These are phyloP conservation scores for honey bee (Apis mellifera) DNA, from an alignment of 1,140 invertebrate species.

Conservation along the genomic window DNA sequence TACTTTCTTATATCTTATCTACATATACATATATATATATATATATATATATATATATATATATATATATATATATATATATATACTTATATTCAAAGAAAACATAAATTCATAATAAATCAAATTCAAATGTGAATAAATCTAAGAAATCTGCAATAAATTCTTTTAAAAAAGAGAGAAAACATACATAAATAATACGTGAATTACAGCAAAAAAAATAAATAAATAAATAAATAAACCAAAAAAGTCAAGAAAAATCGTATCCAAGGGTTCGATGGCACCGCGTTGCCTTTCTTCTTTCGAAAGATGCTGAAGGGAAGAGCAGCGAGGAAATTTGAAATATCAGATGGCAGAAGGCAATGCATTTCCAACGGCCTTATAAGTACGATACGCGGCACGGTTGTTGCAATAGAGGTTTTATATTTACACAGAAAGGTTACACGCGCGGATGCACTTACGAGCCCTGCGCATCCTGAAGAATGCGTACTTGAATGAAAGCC, in stretches of 20 bases:
- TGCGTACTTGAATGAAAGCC: constrained; percentile 63
- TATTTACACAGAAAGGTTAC: constrained; percentile 60
- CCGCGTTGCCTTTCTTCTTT: not conserved
- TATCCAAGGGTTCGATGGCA: not conserved
- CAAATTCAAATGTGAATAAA: no score
- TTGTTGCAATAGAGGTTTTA: constrained; percentile 60
- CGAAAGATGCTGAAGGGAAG: not conserved
- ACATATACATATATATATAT: no score
- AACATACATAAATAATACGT: no score
- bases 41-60: no score
- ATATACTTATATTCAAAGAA: no score
- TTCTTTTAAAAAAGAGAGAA: no score
- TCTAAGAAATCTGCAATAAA: no score
- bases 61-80: no score
- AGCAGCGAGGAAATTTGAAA: constrained; percentile 44
- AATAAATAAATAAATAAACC: not conserved
- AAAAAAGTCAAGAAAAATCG: not conserved
- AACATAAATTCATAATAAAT: no score
- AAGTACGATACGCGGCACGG: constrained; percentile 49
- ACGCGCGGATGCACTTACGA: constrained; percentile 62
- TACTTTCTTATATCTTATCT: no score
- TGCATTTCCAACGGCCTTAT: constrained; percentile 58
- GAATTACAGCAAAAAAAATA: no score
- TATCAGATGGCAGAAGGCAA: constrained; percentile 48
- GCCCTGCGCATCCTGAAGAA: constrained; percentile 52